A percentile compares a stretch with the other conserved stretches of the same genome.
Evolutionary conservation across 1,140 invertebrate species (phyloP).

Genomic region (Pemphigus obesinymphae): DNA sequence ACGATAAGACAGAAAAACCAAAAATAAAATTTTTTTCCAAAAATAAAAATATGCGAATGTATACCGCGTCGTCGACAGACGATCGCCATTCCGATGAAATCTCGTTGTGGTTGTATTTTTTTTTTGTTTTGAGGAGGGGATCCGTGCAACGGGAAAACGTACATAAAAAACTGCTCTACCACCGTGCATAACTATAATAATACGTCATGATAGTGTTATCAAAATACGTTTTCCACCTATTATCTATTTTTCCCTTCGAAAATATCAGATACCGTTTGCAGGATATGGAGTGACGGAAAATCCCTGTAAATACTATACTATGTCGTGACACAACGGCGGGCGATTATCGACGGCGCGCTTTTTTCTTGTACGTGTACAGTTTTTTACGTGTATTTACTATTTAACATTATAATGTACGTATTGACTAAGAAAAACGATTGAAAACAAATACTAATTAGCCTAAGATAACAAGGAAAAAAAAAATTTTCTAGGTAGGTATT

Average conservation of each 20-base stretch:
- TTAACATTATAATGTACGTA: not conserved
- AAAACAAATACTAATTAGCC: not conserved
- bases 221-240: not conserved
- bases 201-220: not conserved
- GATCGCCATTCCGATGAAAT: not conserved
- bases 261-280: no score
- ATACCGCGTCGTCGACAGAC: not conserved
- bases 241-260: no score
- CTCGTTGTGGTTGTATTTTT: no score
- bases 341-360: not conserved
- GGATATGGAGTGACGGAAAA: no score
- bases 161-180: not conserved
- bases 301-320: not conserved
- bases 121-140: no score
- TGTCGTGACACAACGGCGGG: not conserved
- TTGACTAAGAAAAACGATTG: not conserved
- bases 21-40: no score
- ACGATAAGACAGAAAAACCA: no score
- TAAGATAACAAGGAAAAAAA: not conserved
- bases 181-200: not conserved
- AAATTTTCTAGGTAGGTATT: no score
- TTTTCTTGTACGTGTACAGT: slow-evolving; percentile 5
- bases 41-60: not conserved
- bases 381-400: slow-evolving; percentile 16
- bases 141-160: not conserved